A percentile compares a stretch with the other conserved stretches of the same genome.
These are phyloP conservation scores for Aix galericulata DNA, from an alignment of 2,113 vertebrate species.

Conservation along the genomic window DNA sequence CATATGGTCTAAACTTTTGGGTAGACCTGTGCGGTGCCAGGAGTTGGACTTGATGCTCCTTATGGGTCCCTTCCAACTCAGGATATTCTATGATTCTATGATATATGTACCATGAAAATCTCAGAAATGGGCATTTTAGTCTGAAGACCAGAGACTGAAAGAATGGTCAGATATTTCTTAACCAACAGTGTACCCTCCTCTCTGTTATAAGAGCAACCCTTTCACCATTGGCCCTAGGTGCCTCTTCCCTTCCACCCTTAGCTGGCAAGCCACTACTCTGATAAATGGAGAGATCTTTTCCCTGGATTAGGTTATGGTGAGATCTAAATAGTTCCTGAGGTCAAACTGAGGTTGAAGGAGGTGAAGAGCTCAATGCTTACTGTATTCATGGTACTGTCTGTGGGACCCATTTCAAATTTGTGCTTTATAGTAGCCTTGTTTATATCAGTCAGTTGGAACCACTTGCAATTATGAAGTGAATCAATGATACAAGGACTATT, in stretches of 20 bases:
- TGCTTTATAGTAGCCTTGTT: not conserved
- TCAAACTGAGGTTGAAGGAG: not conserved
- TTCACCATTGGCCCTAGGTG: not conserved
- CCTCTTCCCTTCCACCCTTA: not conserved
- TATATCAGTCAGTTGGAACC: not conserved
- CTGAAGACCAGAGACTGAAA: not conserved
- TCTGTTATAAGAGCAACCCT: not conserved
- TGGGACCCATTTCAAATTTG: not conserved
- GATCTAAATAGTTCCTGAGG: not conserved
- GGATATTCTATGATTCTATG: too few species aligned
- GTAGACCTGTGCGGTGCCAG: too few species aligned
- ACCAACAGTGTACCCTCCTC: not conserved
- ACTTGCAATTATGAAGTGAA: not conserved
- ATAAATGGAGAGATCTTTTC: not conserved
- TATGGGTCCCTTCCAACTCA: too few species aligned
- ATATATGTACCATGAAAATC: not conserved
- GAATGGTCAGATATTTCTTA: not conserved
- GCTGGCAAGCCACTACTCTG: not conserved
- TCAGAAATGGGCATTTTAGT: not conserved
- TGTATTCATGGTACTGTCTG: not conserved
- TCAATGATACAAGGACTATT: not conserved
- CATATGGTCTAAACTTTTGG: too few species aligned
- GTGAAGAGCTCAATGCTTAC: not conserved
- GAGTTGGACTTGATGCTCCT: too few species aligned
- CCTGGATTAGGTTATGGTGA: not conserved